Base-by-base conservation (phyloP, 2,113 vertebrate genomes). In the Tragelaphus imberbis region DNA sequence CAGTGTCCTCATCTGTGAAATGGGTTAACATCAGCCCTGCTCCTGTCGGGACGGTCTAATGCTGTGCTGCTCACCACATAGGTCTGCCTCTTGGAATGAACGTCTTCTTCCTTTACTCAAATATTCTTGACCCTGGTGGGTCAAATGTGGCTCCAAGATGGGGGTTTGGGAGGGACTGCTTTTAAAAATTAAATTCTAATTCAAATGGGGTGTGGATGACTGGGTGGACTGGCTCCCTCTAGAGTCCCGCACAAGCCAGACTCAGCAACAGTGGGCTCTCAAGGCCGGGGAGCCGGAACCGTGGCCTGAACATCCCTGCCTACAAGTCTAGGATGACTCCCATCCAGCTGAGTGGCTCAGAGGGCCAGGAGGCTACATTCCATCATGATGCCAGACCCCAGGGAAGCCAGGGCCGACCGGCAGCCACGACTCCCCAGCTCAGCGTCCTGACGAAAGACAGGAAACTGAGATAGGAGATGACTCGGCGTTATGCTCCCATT, bases 381-480 rank as follows among this genome's bases (percentile, higher is more conserved):
- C 5, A 19, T 12, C 33, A 30, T 0, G 36, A 51, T 55, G 56
- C n/a, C 30, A 30, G 87, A 75, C 27, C 27, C 49, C 17, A 14
- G 14, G 61, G 85, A 77, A 61, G 23, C 25, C 17, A 56, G 71
- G 65, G 51, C 14, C 19, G 16, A 19, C 6, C 4, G 15, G 79
- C 75, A 89, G 23, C 36, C 44, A 51, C 0, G 2, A 44, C 21
- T 40, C 28, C 10, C 19, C 7, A 10, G 47, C 55, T 86, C 63
- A 51, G 47, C 40, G 11, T 84, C 68, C 25, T 36, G 44, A 84
- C 30, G 5, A 55, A 84, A 88, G 63, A 61, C 10, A 40, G 58
- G 91, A 94, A 88, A 94, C 63, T 5, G 36, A 96, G 89, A 53
- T n/a, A 21, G n/a, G n/a, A 21, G n/a, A 17, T 2, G 4, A 68